phyloP scores from a whole-genome alignment of 2,113 vertebrate species.

The Thunnus maccoyii region DNA sequence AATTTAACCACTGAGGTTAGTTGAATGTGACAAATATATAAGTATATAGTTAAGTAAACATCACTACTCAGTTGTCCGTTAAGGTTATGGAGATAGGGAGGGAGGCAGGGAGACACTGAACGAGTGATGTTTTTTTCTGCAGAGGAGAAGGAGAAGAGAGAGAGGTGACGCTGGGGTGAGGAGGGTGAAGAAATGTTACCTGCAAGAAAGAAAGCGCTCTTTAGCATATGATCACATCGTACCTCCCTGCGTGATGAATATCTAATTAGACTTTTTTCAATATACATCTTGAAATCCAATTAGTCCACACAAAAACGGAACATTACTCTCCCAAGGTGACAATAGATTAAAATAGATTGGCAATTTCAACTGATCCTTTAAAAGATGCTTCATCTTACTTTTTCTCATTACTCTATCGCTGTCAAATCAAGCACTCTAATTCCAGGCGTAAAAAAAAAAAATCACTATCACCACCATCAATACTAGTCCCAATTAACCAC shows the following conservation, averaged over 20 bases:
- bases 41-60: conserved; percentile 11
- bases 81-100: conserved; percentile 9
- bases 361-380: conserved; percentile 74
- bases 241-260: conserved; percentile 79
- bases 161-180: background rate
- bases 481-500: conserved; percentile 7
- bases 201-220: conserved; percentile 55
- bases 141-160: background rate
- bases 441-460: conserved; percentile 33
- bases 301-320: conserved; percentile 72
- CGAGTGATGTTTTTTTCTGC: background rate
- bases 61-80: background rate
- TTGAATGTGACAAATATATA: conserved; percentile 20
- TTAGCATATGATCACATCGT: conserved; percentile 43
- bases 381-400: conserved; percentile 69
- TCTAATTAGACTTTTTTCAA: conserved; percentile 80
- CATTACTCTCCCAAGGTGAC: conserved; percentile 74
- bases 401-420: conserved; percentile 62
- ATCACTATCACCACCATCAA: conserved; percentile 23
- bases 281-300: conserved; percentile 80
- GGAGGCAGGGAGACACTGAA: conserved; percentile 17
- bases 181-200: conserved; percentile 47
- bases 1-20: conserved; percentile 12
- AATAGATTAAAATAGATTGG: conserved; percentile 81
- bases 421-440: conserved; percentile 66